These are phyloP conservation scores for Axis porcinus DNA, from an alignment of 2,113 vertebrate genomes.

Conservation along the genomic window DNA sequence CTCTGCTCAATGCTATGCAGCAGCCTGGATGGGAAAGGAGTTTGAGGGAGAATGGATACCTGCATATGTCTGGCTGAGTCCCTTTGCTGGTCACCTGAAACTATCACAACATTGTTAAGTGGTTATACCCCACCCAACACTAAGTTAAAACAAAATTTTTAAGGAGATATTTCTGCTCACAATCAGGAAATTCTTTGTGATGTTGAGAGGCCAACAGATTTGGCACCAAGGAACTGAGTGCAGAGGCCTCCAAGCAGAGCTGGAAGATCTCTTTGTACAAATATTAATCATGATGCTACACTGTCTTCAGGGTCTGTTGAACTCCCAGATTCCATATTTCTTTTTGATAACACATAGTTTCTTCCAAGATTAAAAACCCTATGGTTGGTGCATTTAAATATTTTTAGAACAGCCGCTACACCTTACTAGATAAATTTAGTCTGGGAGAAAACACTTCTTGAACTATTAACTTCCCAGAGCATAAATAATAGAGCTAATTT, in stretches of 20 bases:
- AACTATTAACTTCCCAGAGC: not conserved
- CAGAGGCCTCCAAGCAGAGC: not conserved
- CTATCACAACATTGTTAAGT: not conserved
- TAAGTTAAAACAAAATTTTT: no score
- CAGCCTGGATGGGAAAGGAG: not conserved
- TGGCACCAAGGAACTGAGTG: not conserved
- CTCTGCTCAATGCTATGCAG: not conserved
- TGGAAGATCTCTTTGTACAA: not conserved
- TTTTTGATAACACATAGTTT: not conserved
- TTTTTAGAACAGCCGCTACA: not conserved
- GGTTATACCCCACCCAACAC: not conserved
- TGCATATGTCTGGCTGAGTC: not conserved
- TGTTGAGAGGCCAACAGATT: not conserved
- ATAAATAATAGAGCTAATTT: constrained; percentile 1
- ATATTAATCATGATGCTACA: not conserved
- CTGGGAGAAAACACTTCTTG: not conserved
- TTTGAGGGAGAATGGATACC: not conserved
- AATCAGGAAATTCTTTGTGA: not conserved
- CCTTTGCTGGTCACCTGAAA: not conserved
- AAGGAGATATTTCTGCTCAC: not conserved
- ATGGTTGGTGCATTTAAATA: not conserved
- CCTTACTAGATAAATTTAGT: not conserved
- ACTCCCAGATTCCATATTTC: not conserved
- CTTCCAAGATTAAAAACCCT: not conserved
- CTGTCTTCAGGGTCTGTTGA: not conserved